Evolutionary conservation across 2,113 vertebrate genomes (phyloP).

Genomic region (Vidua macroura): DNA sequence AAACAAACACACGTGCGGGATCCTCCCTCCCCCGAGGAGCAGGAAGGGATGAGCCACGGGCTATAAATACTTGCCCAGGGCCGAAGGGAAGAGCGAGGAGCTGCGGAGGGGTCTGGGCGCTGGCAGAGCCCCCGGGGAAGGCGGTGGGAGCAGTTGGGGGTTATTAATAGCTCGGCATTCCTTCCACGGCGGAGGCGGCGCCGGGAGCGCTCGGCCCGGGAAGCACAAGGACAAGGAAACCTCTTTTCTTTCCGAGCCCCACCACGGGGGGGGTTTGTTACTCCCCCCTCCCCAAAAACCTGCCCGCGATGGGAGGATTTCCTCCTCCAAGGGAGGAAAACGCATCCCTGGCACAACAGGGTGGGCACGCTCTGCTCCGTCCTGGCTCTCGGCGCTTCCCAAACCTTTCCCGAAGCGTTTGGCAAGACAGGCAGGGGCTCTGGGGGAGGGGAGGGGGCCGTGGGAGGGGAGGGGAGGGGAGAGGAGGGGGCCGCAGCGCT

Average conservation of each 20-base stretch:
- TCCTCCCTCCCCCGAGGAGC: background rate
- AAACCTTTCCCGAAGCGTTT: background rate
- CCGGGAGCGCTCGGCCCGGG: background rate
- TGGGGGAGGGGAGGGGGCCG: background rate
- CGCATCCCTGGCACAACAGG: background rate
- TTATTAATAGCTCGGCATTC: conserved; percentile 16
- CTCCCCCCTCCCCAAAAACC: no score
- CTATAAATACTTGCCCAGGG: conserved; percentile 36
- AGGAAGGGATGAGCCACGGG: conserved; percentile 8
- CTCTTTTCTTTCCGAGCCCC: background rate
- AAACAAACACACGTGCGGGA: background rate
- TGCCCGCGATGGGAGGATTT: background rate
- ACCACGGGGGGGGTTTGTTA: fast-evolving
- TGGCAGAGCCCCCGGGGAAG: background rate
- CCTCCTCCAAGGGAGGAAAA: fast-evolving
- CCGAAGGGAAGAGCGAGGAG: background rate
- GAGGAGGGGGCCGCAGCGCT: background rate
- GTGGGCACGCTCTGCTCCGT: background rate
- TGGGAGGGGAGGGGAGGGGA: background rate
- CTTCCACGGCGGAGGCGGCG: background rate
- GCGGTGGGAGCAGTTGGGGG: background rate
- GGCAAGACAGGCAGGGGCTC: background rate
- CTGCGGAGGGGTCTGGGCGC: background rate
- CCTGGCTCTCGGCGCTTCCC: background rate
- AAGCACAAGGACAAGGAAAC: background rate